Evolutionary conservation across 2,113 vertebrate genomes (phyloP).

Genomic region (Ctenodactylus gundi): DNA sequence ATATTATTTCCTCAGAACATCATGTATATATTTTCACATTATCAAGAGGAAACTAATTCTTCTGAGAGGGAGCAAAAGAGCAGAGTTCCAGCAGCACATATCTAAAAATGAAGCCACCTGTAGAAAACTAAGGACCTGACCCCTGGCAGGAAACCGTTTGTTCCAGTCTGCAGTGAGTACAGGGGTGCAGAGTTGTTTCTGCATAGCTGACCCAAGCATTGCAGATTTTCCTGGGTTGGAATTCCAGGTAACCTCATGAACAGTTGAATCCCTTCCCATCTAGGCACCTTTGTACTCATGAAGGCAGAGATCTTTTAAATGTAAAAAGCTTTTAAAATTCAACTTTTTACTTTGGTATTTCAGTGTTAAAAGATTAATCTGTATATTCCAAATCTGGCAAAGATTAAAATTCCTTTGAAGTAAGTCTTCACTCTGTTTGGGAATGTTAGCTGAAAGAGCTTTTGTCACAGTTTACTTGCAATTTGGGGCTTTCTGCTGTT

Average conservation of each 20-base stretch:
- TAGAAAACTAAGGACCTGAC: not conserved
- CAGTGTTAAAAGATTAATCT: slow-evolving; percentile 37
- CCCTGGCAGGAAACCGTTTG: slow-evolving; percentile 16
- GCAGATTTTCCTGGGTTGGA: slow-evolving; percentile 27
- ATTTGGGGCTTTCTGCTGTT: slow-evolving; percentile 51
- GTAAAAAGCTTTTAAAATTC: slow-evolving; percentile 44
- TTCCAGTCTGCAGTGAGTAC: slow-evolving; percentile 22
- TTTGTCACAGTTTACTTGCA: slow-evolving; percentile 50
- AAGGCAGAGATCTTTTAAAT: slow-evolving; percentile 49
- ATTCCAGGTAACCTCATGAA: slow-evolving; percentile 48
- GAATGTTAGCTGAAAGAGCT: slow-evolving; percentile 3
- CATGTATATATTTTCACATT: not conserved
- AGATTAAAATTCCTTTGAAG: slow-evolving; percentile 50
- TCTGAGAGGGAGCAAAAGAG: slow-evolving; percentile 30
- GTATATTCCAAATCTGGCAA: slow-evolving; percentile 60
- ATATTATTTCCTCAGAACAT: slow-evolving; percentile 38
- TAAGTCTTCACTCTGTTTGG: slow-evolving; percentile 54
- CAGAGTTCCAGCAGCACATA: not conserved
- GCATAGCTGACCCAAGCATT: not conserved
- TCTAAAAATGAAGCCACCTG: slow-evolving; percentile 50
- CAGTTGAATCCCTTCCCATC: slow-evolving; percentile 24
- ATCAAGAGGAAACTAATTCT: slow-evolving; percentile 32
- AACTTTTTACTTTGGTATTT: slow-evolving; percentile 18
- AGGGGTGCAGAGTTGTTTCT: slow-evolving; percentile 24
- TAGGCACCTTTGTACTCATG: slow-evolving; percentile 25